These are phyloP conservation scores for Eurois occulta DNA, from an alignment of 2,888 invertebrate genomes.

Conservation along the genomic window DNA sequence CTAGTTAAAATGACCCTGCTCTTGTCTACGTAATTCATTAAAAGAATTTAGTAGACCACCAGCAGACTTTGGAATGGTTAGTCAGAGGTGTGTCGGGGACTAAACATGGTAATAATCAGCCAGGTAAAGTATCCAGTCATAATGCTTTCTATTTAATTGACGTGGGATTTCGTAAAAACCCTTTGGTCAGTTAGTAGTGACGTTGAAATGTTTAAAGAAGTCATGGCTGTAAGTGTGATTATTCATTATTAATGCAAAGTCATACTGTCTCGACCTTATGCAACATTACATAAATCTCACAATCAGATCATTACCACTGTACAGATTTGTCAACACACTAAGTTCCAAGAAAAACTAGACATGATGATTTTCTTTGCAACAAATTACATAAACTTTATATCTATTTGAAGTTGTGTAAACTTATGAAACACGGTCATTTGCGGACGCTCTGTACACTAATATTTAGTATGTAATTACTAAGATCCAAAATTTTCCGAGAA, in stretches of 20 bases:
- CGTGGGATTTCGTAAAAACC: conserved; percentile 40
- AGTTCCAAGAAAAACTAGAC: conserved; percentile 25
- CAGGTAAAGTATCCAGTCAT: neutral
- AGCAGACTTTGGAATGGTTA: neutral
- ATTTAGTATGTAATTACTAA: conserved; percentile 51
- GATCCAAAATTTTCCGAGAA: conserved; percentile 50
- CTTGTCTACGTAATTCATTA: neutral
- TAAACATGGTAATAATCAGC: neutral
- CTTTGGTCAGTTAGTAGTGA: conserved; percentile 11
- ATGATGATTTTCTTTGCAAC: conserved; percentile 24
- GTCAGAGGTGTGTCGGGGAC: conserved; percentile 4
- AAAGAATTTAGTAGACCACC: neutral
- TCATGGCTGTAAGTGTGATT: neutral
- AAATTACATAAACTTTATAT: conserved; percentile 41
- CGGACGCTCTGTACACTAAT: conserved; percentile 37
- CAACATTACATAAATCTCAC: conserved; percentile 23
- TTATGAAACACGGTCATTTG: conserved; percentile 58
- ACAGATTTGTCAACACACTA: conserved; percentile 45
- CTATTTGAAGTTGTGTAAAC: conserved; percentile 49
- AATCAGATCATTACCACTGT: conserved; percentile 20
- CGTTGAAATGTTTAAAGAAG: neutral
- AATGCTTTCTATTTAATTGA: conserved; percentile 30
- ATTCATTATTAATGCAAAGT: neutral
- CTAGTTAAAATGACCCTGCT: too few species aligned
- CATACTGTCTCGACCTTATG: conserved; percentile 5